These are phyloP conservation scores for Haliclystus octoradiatus DNA, from an alignment of 30 jellyfish, hydroid and myxozoan genomes.

Conservation along the genomic window DNA sequence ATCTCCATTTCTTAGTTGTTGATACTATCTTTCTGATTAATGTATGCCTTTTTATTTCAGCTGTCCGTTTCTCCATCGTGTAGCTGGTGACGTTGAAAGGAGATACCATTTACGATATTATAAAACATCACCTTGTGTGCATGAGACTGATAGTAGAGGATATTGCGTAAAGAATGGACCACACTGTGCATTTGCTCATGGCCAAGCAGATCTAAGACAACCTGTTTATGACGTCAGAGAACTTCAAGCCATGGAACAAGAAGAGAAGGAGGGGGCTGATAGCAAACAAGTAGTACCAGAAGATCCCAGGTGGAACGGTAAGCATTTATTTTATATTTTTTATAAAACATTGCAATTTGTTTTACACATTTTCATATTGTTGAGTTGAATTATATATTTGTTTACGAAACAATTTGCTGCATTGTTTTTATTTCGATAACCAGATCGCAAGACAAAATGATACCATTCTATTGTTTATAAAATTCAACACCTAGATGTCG, in stretches of 20 bases:
- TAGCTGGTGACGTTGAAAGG: conserved; percentile 98
- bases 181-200: conserved; percentile 98
- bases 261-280: conserved; percentile 76
- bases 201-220: conserved; percentile 86
- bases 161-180: conserved; percentile 92
- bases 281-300: conserved; percentile 88
- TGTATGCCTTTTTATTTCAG: conserved; percentile 12
- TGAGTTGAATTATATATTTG: no score
- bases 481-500: no score
- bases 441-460: no score
- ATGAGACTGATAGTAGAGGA: conserved; percentile 90
- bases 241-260: conserved; percentile 84
- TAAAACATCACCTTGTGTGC: conserved; percentile 94
- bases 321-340: neutral
- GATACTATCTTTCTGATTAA: neutral
- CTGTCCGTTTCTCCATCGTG: conserved; percentile 91
- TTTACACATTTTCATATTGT: no score
- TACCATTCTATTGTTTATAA: no score
- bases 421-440: no score
- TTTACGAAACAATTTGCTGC: no score
- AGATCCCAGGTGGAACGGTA: conserved; percentile 98
- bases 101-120: conserved; percentile 86
- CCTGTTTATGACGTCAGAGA: conserved; percentile 95
- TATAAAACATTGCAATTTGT: no score
- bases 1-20: neutral